phyloP scores from a whole-genome alignment of 2,113 vertebrate genomes.

The Nibea coibor region DNA sequence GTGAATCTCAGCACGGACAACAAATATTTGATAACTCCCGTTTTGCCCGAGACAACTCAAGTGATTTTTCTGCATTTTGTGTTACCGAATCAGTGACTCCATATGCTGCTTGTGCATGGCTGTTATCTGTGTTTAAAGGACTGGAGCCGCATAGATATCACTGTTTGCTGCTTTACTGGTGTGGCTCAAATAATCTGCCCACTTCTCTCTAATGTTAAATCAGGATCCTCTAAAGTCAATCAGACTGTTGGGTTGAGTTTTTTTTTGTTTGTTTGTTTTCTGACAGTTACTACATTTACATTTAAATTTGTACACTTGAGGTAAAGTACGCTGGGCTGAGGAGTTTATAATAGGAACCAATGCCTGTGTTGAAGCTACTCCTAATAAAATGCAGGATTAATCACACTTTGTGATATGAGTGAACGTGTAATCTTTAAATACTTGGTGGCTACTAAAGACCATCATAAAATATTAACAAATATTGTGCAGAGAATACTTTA shows the following conservation, averaged over 20 bases:
- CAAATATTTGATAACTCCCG: constrained; percentile 4
- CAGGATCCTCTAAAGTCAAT: constrained; percentile 2
- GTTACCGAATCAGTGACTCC: constrained; percentile 24
- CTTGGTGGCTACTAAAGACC: neutral
- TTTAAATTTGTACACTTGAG: constrained; percentile 5
- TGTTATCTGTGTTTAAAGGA: constrained; percentile 38
- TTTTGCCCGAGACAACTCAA: constrained; percentile 25
- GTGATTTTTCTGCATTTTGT: constrained; percentile 34
- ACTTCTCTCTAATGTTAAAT: neutral
- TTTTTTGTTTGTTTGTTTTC: neutral
- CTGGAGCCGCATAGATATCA: constrained; percentile 19
- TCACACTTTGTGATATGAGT: constrained; percentile 6
- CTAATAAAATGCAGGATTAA: constrained; percentile 16
- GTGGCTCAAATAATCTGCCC: constrained; percentile 16
- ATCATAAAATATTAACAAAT: constrained; percentile 21
- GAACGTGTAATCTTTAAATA: constrained; percentile 1
- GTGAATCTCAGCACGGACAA: constrained; percentile 61
- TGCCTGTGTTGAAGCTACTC: neutral
- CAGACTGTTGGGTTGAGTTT: neutral
- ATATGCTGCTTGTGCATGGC: constrained; percentile 44
- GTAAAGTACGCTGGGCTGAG: neutral
- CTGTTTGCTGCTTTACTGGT: constrained; percentile 25
- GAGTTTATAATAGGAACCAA: neutral
- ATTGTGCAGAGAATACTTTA: constrained; percentile 26
- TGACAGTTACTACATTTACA: neutral